Base-by-base conservation (phyloP, 2,797 vertebrate species). In the Lagorchestes hirsutus region DNA sequence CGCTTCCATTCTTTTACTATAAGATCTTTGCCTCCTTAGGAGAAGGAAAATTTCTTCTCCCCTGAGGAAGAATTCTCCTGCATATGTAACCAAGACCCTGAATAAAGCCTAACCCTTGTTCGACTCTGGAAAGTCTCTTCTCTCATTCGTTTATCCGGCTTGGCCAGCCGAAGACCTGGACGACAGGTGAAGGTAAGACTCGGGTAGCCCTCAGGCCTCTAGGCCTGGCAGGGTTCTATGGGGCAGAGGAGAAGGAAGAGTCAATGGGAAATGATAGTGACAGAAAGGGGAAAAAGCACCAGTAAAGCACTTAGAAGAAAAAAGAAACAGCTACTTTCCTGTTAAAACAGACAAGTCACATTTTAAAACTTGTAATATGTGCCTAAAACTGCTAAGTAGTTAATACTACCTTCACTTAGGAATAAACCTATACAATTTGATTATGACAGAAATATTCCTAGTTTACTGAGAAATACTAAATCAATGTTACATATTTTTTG, bases 371-470 rank as follows among this genome's bases (percentile, higher is more conserved):
- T 46, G 40, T 3, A 87, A 46, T 27, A 96, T 67, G 92, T 90
- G 54, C 58, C 50, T 96, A 96, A 90, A 95, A 90, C 28, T 92
- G 62, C 54, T 94, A 93, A 16, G 55, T 40, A 90, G 31, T 18
- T 92, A 57, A 16, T 62, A n/a, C 27, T 92, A 96, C 87, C 28
- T 91, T 92, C 3, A 92, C 52, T 93, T 92, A 92, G 22, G 93
- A 54, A 94, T 96, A 91, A 94, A 94, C 87, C 87, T 46, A 96
- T 55, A 95, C 94, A 93, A 94, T 90, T 54, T 91, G 87, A 91
- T 94, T 96, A 96, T 90, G 87, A 93, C 28, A 92, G 5, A 94
- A 96, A 96, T 18, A 92, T 14, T 92, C 91, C 93, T 16, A 94
- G 56, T 31, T 91, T 96, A 28, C 91, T 34, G 92, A 95, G 34